Conservation (phyloP, 2,888 invertebrate genomes). For the Zaprionus obscuricornis region DNA sequence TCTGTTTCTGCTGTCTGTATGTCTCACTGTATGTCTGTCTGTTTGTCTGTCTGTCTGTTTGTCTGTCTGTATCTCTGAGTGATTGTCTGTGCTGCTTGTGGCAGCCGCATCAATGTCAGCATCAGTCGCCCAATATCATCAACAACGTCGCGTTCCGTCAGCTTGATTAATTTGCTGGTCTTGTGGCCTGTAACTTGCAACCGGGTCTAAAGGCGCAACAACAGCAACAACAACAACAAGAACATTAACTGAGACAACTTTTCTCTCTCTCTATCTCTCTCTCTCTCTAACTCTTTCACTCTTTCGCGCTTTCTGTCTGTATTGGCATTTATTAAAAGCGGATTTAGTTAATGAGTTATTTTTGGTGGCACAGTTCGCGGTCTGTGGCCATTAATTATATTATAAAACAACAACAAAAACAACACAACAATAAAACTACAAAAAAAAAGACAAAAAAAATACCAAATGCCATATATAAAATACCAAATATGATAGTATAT, state of each 20-base stretch:
- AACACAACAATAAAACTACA: too few relatives aligned
- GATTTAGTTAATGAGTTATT: slow-evolving; percentile 80
- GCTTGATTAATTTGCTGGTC: slow-evolving; percentile 74
- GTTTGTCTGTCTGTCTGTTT: slow-evolving; percentile 54
- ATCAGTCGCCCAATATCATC: slow-evolving; percentile 79
- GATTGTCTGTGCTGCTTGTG: slow-evolving; percentile 65
- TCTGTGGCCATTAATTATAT: slow-evolving; percentile 63
- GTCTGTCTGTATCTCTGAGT: slow-evolving; percentile 47
- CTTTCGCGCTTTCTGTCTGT: slow-evolving; percentile 14
- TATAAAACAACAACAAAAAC: too few relatives aligned
- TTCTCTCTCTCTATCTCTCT: not conserved
- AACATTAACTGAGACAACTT: slow-evolving; percentile 26
- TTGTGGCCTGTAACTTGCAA: slow-evolving; percentile 54
- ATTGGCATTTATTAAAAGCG: slow-evolving; percentile 77
- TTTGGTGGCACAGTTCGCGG: slow-evolving; percentile 68
- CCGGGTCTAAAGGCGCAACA: too few relatives aligned
- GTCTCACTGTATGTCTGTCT: slow-evolving; percentile 46
- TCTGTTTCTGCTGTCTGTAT: slow-evolving; percentile 2
- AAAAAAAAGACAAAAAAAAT: not conserved
- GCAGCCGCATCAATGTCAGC: slow-evolving; percentile 78
- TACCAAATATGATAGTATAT: too few relatives aligned
- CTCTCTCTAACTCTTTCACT: too few relatives aligned
- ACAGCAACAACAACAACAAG: not conserved
- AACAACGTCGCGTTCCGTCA: slow-evolving; percentile 77
- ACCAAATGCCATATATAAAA: slow-evolving; percentile 5